These are phyloP conservation scores for Phataginus tetradactyla DNA, from an alignment of 2,797 vertebrate genomes.

Conservation along the genomic window DNA sequence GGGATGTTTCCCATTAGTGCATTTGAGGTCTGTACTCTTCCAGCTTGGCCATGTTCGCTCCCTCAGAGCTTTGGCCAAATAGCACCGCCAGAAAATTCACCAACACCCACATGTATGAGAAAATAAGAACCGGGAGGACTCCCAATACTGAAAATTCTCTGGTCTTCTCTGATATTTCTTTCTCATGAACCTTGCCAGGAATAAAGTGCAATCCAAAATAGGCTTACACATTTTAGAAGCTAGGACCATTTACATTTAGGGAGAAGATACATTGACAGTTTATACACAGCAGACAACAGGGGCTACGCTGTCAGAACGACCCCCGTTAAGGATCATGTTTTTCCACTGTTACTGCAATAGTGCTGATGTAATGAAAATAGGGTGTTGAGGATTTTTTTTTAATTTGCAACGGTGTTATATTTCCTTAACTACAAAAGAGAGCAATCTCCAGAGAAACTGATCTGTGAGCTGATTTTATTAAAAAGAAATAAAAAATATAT, in stretches of 20 bases:
- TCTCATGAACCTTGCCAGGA: constrained; percentile 61
- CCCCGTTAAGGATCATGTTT: background rate
- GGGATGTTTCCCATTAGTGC: constrained; percentile 54
- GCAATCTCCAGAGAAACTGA: constrained; percentile 4
- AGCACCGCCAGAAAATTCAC: constrained; percentile 8
- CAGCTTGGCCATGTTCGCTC: background rate
- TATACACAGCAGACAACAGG: background rate
- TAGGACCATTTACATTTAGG: background rate
- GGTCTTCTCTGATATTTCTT: constrained; percentile 54
- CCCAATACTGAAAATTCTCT: background rate
- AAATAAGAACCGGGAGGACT: constrained; percentile 30
- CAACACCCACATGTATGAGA: constrained; percentile 33
- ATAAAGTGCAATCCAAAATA: constrained; percentile 67
- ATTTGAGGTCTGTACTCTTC: background rate
- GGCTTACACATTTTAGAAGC: background rate
- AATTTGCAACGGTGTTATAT: background rate
- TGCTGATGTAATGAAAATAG: background rate
- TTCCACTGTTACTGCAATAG: background rate
- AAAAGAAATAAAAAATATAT: background rate
- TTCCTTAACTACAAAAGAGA: background rate
- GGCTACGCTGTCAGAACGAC: background rate
- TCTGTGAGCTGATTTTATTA: background rate
- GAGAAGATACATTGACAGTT: background rate
- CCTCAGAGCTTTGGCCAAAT: background rate
- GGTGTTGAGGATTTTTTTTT: background rate